These are phyloP conservation scores for Sialis lutaria DNA, from an alignment of 2,888 invertebrate genomes.

Conservation along the genomic window DNA sequence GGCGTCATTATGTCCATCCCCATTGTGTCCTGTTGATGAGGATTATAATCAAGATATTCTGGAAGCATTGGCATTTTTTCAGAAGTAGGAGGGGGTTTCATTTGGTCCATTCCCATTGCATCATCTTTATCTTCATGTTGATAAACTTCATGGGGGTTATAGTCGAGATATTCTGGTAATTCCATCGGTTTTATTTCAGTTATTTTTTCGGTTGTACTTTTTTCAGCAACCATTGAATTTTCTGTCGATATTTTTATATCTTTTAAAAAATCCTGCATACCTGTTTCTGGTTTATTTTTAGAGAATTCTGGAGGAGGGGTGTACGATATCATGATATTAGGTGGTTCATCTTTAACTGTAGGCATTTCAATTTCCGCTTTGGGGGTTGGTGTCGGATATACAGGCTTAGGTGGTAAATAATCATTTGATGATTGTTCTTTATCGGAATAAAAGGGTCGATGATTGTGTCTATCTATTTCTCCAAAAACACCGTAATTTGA, in stretches of 20 bases:
- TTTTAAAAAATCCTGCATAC: background rate
- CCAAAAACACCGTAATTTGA: slow-evolving; percentile 19
- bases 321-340: background rate
- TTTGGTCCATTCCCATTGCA: background rate
- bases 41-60: background rate
- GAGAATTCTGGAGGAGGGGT: slow-evolving; percentile 1
- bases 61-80: background rate
- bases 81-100: background rate
- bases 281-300: background rate
- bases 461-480: slow-evolving; percentile 22
- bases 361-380: background rate
- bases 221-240: background rate
- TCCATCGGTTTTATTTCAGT: background rate
- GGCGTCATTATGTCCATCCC: background rate
- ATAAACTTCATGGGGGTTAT: slow-evolving; percentile 16
- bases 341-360: background rate
- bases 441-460: slow-evolving; percentile 22
- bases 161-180: background rate
- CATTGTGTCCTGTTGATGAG: background rate
- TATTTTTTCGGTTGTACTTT: slow-evolving; percentile 9
- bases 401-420: slow-evolving; percentile 2
- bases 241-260: background rate
- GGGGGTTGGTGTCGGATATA: background rate
- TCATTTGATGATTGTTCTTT: background rate
- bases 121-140: slow-evolving; percentile 9